Evolutionary conservation across 2,888 invertebrate species (phyloP).

Genomic region (Craniophora ligustri): DNA sequence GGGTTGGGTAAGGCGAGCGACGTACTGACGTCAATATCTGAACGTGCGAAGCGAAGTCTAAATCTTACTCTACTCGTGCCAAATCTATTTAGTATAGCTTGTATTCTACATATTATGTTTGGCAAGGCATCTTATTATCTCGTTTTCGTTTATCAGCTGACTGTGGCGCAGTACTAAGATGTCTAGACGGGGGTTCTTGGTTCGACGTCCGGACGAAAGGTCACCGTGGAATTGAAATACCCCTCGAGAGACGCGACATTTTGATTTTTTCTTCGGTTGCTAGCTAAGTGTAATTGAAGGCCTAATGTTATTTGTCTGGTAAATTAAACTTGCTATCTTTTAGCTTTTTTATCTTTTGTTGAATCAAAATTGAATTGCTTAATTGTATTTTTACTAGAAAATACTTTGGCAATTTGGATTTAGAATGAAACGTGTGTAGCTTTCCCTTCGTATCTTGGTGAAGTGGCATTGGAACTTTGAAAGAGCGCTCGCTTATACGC

Average conservation of each 20-base stretch:
- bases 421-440: constrained; percentile 3
- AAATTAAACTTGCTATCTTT: constrained; percentile 33
- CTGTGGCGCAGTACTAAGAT: constrained; percentile 62
- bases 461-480: constrained; percentile 16
- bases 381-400: constrained; percentile 12
- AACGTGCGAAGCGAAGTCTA: constrained; percentile 18
- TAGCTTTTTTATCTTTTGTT: constrained; percentile 21
- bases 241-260: constrained; percentile 58
- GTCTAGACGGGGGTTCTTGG: constrained; percentile 80
- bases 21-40: constrained; percentile 46
- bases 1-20: constrained; percentile 58
- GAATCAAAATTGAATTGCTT: constrained; percentile 33
- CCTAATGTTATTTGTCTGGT: constrained; percentile 54
- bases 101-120: constrained; percentile 42
- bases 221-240: constrained; percentile 78
- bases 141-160: constrained; percentile 61
- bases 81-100: constrained; percentile 43
- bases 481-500: constrained; percentile 24
- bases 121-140: constrained; percentile 51
- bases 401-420: background rate
- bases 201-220: constrained; percentile 83
- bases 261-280: constrained; percentile 55
- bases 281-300: constrained; percentile 59
- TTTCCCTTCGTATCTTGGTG: constrained; percentile 7
- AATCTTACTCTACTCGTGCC: constrained; percentile 33